These are phyloP conservation scores for Rutpela maculata DNA, from an alignment of 2,888 invertebrate species.

Conservation along the genomic window DNA sequence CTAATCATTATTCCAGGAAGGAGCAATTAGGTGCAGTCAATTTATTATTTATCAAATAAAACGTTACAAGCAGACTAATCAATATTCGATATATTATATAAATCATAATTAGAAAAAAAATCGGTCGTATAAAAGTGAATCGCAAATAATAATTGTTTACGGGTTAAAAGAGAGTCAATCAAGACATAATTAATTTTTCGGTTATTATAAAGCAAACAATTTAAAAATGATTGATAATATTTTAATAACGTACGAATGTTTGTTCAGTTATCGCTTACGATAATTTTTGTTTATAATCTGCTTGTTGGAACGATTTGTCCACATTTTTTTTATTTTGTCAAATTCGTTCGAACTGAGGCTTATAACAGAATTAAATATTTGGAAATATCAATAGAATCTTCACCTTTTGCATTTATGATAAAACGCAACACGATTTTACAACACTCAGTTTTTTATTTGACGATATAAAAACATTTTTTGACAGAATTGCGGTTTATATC, in stretches of 20 bases:
- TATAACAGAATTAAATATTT: background rate
- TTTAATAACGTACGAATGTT: constrained; percentile 25
- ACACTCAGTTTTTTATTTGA: no score
- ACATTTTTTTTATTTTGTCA: background rate
- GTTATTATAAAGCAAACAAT: constrained; percentile 34
- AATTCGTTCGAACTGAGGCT: background rate
- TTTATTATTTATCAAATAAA: background rate
- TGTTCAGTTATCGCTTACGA: constrained; percentile 33
- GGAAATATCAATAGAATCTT: no score
- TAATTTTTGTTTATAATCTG: constrained; percentile 28
- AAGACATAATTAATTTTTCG: constrained; percentile 38
- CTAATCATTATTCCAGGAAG: background rate
- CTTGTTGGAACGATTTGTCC: constrained; percentile 12
- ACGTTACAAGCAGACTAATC: background rate
- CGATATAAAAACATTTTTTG: no score
- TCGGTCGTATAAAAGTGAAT: constrained; percentile 8
- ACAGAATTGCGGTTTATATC: no score
- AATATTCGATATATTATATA: constrained; percentile 10
- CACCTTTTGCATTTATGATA: no score
- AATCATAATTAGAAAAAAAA: background rate
- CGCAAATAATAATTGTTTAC: constrained; percentile 2
- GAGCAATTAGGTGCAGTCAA: background rate
- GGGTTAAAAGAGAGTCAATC: constrained; percentile 22
- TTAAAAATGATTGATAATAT: constrained; percentile 35
- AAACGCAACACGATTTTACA: no score